These are phyloP conservation scores for Neotoma lepida DNA, from an alignment of 2,113 vertebrate species.

Conservation along the genomic window DNA sequence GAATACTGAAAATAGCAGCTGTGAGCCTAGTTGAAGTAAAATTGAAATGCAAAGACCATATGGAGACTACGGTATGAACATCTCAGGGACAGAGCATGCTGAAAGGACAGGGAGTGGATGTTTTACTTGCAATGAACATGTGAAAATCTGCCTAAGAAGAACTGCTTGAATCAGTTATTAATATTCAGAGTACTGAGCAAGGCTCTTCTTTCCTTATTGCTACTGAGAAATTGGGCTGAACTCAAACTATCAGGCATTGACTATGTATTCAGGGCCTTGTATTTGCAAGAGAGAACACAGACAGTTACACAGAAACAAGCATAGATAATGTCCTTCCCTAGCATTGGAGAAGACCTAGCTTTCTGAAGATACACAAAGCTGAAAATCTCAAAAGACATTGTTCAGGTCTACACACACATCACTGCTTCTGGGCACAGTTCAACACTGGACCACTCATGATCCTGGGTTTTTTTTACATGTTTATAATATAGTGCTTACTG, in stretches of 20 bases:
- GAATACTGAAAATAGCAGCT: not conserved
- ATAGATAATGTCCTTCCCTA: not conserved
- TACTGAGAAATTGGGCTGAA: constrained; percentile 40
- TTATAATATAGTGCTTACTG: not conserved
- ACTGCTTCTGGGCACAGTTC: not conserved
- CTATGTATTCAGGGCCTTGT: not conserved
- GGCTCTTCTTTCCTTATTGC: constrained; percentile 23
- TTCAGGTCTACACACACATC: not conserved
- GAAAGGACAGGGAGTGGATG: not conserved
- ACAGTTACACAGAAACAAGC: constrained; percentile 4
- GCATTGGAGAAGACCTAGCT: constrained; percentile 18
- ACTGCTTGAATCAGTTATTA: not conserved
- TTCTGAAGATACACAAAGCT: constrained; percentile 33
- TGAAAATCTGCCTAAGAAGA: constrained; percentile 50
- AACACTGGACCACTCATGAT: not conserved
- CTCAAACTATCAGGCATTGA: constrained; percentile 7
- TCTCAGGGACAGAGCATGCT: not conserved
- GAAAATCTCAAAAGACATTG: constrained; percentile 22
- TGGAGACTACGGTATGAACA: not conserved
- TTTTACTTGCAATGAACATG: constrained; percentile 29
- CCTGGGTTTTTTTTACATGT: not conserved
- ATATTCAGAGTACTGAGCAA: not conserved
- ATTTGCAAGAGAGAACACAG: constrained; percentile 3
- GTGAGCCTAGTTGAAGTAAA: not conserved
- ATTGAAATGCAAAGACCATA: constrained; percentile 8